A percentile compares a stretch with the other conserved stretches of the same genome.
Evolutionary conservation across 1,140 invertebrate species (phyloP).

Genomic region (Pogonomyrmex californicus): DNA sequence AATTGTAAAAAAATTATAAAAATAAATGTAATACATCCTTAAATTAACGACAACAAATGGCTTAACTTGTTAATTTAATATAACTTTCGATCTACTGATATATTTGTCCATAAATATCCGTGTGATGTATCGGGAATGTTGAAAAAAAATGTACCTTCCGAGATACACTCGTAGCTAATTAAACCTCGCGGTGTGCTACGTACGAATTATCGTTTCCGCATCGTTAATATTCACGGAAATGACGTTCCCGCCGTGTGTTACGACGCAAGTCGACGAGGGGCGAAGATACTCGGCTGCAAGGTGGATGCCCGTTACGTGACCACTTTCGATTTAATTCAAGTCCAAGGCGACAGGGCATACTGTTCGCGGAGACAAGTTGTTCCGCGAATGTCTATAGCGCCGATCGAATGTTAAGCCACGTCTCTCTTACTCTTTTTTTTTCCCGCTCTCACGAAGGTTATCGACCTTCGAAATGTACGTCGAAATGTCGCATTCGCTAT

Average conservation of each 20-base stretch:
- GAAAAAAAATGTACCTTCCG: background rate
- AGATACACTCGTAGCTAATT: background rate
- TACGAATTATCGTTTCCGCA: slow-evolving; percentile 12
- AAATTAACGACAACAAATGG: no score
- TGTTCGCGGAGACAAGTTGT: slow-evolving; percentile 43
- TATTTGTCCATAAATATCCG: no score
- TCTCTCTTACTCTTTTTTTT: background rate
- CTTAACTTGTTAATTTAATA: no score
- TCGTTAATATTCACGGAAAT: slow-evolving; percentile 37
- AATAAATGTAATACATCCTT: no score
- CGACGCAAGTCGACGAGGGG: background rate
- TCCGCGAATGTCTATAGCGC: slow-evolving; percentile 45
- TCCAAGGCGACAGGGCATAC: slow-evolving; percentile 48
- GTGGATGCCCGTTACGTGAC: slow-evolving; percentile 57
- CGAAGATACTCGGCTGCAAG: slow-evolving; percentile 25
- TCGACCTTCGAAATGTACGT: slow-evolving; percentile 39
- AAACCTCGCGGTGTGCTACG: background rate
- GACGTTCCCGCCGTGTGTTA: background rate
- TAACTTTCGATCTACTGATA: background rate
- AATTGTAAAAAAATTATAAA: no score
- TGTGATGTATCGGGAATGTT: background rate
- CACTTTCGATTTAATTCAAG: slow-evolving; percentile 66
- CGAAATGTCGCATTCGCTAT: slow-evolving; percentile 25
- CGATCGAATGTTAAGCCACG: slow-evolving; percentile 34
- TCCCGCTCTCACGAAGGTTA: slow-evolving; percentile 23